Percentiles rank a stretch among this genome's conserved stretches.
These are phyloP conservation scores for Caenorhabditis sp. DNA, from an alignment of 2,888 invertebrate species.

Conservation along the genomic window DNA sequence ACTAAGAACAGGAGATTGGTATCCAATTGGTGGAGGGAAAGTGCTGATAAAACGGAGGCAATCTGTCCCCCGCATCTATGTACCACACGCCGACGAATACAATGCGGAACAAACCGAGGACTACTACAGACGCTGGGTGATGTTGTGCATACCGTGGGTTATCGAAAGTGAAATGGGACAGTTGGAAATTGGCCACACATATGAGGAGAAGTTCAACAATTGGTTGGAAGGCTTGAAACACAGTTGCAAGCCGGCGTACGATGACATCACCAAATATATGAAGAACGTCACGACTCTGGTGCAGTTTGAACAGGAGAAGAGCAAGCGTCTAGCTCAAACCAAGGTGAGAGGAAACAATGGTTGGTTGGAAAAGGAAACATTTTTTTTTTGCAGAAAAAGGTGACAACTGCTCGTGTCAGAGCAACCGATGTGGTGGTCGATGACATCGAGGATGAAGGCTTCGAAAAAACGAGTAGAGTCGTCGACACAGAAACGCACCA, in stretches of 20 bases:
- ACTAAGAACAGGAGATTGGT: background rate
- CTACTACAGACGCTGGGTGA: background rate
- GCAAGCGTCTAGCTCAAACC: background rate
- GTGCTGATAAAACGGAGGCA: background rate
- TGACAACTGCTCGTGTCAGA: too few species aligned
- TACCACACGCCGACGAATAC: background rate
- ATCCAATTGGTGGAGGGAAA: background rate
- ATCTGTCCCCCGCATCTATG: background rate
- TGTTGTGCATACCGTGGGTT: constrained; percentile 8
- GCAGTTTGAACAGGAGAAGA: background rate
- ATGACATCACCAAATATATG: background rate
- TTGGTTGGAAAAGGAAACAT: background rate
- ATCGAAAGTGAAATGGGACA: background rate
- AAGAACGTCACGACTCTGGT: background rate
- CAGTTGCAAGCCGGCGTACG: background rate
- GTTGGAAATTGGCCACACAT: background rate
- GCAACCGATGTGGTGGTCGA: too few species aligned
- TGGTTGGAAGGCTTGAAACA: background rate
- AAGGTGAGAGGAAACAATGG: too few species aligned
- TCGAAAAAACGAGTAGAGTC: constrained; percentile 4
- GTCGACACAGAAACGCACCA: constrained; percentile 14
- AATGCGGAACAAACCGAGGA: background rate
- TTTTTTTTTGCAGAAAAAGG: constrained; percentile 1
- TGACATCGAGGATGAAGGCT: constrained; percentile 1
- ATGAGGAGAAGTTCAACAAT: background rate